Evolutionary conservation across 2,797 vertebrate genomes (phyloP), one percentile per base, ranked within the genome.

Genomic region (Hyperoplus immaculatus): DNA sequence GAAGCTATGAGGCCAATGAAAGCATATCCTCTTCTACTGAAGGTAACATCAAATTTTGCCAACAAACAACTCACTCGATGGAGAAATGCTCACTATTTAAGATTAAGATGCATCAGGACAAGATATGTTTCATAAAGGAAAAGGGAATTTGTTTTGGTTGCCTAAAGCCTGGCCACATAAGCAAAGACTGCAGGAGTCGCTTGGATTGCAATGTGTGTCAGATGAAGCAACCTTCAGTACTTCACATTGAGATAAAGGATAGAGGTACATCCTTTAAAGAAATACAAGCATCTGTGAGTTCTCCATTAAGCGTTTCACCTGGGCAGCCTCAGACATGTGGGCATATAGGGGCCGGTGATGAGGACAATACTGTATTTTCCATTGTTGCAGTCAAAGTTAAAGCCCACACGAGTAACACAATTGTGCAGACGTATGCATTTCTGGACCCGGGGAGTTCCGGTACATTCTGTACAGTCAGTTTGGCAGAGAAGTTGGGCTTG

Each of bases 161-260:
- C 50, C 21, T 59, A 21, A 42, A 51, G 39, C 3, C 12, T 10
- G 66, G 75, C 4, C 67, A 70, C 50, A 64, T 29, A 11, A 70
- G 67, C 42, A 56, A 51, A 63, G 51, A 64, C 59, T 70, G 67
- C 7, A 68, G 41, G 73, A 68, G 73, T 75, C 21, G 6, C 12
- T 54, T 71, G 60, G 69, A 46, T 50, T 75, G 72, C 6, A 49
- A 29, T 11, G 62, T 60, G 18, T 86, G 77, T 66, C 21, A 50
- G 21, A 46, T 60, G 41, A 74, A 36, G 15, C 80, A 74, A 6
- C 66, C 68, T 38, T 73, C 42, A 56, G 61, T 55, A 8, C 51
- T 73, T 6, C 46, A 70, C 59, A 53, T 11, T 53, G 18, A 11
- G 8, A 4, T 0, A 18, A 53, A 53, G n/a, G 9, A 50, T 50